Evolutionary conservation across 2,797 vertebrate species (phyloP).

Genomic region (Lepus townsendii): DNA sequence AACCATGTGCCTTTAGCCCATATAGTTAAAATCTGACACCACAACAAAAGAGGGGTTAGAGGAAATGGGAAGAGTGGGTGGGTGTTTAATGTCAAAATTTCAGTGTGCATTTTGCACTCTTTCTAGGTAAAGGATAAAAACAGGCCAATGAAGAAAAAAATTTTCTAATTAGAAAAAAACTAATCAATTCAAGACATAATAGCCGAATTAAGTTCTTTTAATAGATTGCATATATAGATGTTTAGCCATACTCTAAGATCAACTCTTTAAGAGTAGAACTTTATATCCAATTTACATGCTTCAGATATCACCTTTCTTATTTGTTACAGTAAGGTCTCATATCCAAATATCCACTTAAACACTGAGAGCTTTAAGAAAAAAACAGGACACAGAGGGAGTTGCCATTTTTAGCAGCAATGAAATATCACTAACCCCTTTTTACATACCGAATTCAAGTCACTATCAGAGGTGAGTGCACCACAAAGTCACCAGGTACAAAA

Average conservation of each 20-base stretch:
- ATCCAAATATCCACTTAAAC: slow-evolving; percentile 92
- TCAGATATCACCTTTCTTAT: slow-evolving; percentile 92
- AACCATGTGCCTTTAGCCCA: slow-evolving; percentile 85
- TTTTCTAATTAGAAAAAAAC: slow-evolving; percentile 79
- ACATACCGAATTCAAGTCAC: slow-evolving; percentile 92
- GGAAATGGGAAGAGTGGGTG: slow-evolving; percentile 66
- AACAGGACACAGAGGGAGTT: slow-evolving; percentile 92
- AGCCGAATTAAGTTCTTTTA: slow-evolving; percentile 93
- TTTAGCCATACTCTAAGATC: slow-evolving; percentile 94
- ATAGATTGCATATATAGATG: slow-evolving; percentile 97
- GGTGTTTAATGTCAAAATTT: slow-evolving; percentile 57
- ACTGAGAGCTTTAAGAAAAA: slow-evolving; percentile 93
- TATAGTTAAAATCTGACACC: slow-evolving; percentile 87
- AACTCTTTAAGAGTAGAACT: slow-evolving; percentile 94
- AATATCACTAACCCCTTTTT: slow-evolving; percentile 92
- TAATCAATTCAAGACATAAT: slow-evolving; percentile 85
- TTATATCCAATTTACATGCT: slow-evolving; percentile 95
- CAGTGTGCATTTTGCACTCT: slow-evolving; percentile 78
- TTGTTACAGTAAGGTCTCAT: slow-evolving; percentile 93
- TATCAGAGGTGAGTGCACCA: slow-evolving; percentile 91
- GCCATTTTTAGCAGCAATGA: slow-evolving; percentile 94
- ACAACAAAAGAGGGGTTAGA: slow-evolving; percentile 73
- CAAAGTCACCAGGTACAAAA: slow-evolving; percentile 92
- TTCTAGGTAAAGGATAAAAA: slow-evolving; percentile 76
- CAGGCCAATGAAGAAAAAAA: slow-evolving; percentile 59